Conservation (phyloP, 2,113 vertebrate species). For the Tupaia chinensis region DNA sequence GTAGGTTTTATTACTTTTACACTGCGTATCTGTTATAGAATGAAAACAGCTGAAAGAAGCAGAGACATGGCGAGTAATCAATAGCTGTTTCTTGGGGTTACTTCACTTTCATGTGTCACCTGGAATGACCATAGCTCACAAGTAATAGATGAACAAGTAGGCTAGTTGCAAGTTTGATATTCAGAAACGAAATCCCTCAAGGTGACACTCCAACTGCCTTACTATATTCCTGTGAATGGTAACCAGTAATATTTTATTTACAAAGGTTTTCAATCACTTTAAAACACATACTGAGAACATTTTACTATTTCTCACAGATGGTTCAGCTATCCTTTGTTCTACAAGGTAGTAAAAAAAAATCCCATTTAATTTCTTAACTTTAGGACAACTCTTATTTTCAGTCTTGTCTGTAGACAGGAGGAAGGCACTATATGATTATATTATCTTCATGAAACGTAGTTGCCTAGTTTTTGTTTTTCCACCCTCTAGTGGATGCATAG, state of each 20-base stretch:
- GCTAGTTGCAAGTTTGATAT: conserved; percentile 2
- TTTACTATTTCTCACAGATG: conserved; percentile 80
- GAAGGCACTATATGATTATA: not conserved
- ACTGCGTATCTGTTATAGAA: not conserved
- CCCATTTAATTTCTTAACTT: conserved; percentile 79
- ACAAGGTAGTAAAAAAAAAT: conserved; percentile 61
- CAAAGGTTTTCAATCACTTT: conserved; percentile 77
- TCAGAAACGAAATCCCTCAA: conserved; percentile 64
- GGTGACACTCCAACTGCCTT: conserved; percentile 70
- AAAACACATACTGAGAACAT: conserved; percentile 77
- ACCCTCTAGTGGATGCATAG: not conserved
- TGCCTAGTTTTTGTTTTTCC: not conserved
- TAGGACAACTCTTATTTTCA: conserved; percentile 68
- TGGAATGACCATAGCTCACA: not conserved
- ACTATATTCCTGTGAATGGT: conserved; percentile 66
- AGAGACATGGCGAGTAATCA: not conserved
- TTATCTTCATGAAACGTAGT: not conserved
- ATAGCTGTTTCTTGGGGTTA: not conserved
- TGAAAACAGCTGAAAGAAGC: not conserved
- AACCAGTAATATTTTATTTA: conserved; percentile 79
- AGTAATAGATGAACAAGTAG: not conserved
- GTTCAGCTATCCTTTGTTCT: conserved; percentile 80
- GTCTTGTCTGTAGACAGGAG: not conserved
- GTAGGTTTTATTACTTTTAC: not conserved
- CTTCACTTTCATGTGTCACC: not conserved